Evolutionary conservation across 2,888 invertebrate species (phyloP), one percentile per base, ranked within the genome.

Genomic region (Macroteleia sp.): DNA sequence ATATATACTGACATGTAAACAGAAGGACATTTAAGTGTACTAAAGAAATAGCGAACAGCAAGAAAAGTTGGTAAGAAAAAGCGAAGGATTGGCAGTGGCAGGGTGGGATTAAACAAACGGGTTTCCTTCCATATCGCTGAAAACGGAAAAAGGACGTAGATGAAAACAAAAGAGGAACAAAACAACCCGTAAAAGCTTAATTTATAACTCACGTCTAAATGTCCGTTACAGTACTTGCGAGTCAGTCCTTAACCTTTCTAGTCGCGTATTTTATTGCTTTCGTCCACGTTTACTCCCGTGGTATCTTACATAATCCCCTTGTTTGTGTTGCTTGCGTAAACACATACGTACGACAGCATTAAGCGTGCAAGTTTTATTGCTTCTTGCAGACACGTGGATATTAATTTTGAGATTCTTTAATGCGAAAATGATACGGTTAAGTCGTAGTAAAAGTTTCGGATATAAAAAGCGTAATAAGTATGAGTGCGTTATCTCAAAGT

Each of bases 131-230:
- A 67, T 76, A 69, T 76, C 71, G 48, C 54, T 28, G 61, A 52
- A 73, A 74, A 71, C 28, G 52, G 52, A 52, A 66, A 52, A 59
- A 34, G 52, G 32, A 57, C 36, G 56, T 20, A 14, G 17, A 22
- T 14, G 54, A 20, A 32, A 69, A 73, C 69, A 61, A 73, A 77
- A 79, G 70, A 70, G 77, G 70, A 52, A 74, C 78, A 77, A 81
- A 81, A 81, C 78, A 73, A 67, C 16, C 57, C 62, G 77, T 80
- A 71, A 77, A 79, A 83, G 80, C 74, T 83, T 85, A 82, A 85
- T 85, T 83, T 83, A 85, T 84, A 77, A 82, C 77, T 28, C 39
- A 50, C 66, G 78, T 81, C 80, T 83, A 79, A 84, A 84, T 81
- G 81, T 82, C 80, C 77, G 79, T 70, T 54, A 75, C 83, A 82